phyloP scores from a whole-genome alignment of 1,140 invertebrate species.

The Drosophila hydei region DNA sequence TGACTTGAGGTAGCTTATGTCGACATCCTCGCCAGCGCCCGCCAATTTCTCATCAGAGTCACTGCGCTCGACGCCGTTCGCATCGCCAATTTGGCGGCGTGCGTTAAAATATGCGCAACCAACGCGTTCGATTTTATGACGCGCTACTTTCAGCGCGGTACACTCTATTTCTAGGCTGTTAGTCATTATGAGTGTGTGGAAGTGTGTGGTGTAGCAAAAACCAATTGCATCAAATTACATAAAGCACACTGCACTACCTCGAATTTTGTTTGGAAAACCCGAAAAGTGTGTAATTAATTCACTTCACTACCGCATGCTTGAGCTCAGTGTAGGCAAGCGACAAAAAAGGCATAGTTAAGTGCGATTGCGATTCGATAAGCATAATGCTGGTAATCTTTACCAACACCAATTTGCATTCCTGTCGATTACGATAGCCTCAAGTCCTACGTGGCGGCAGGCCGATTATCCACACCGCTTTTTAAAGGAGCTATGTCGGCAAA shows the following conservation, averaged over 20 bases:
- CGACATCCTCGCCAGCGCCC: slow-evolving; percentile 88
- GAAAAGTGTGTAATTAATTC: slow-evolving; percentile 41
- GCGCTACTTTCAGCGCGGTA: slow-evolving; percentile 78
- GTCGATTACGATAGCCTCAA: not conserved
- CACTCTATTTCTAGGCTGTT: slow-evolving; percentile 57
- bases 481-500: not conserved
- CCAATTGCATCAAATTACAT: slow-evolving; percentile 39
- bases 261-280: slow-evolving; percentile 39
- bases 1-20: slow-evolving; percentile 93
- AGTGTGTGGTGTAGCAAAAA: slow-evolving; percentile 13
- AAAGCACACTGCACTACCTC: slow-evolving; percentile 44
- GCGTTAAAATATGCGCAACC: slow-evolving; percentile 70
- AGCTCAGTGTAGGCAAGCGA: slow-evolving; percentile 42
- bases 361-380: slow-evolving; percentile 9
- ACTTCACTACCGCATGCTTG: slow-evolving; percentile 55
- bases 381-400: not conserved
- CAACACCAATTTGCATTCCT: slow-evolving; percentile 8
- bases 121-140: slow-evolving; percentile 86
- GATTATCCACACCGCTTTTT: not conserved
- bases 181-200: slow-evolving; percentile 40
- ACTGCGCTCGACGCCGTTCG: slow-evolving; percentile 66
- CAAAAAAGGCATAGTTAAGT: slow-evolving; percentile 28
- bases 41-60: slow-evolving; percentile 73
- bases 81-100: slow-evolving; percentile 64
- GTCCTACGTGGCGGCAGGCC: not conserved